phyloP scores from a whole-genome alignment of 2,797 vertebrate genomes.

The Acanthurus leucopareius region DNA sequence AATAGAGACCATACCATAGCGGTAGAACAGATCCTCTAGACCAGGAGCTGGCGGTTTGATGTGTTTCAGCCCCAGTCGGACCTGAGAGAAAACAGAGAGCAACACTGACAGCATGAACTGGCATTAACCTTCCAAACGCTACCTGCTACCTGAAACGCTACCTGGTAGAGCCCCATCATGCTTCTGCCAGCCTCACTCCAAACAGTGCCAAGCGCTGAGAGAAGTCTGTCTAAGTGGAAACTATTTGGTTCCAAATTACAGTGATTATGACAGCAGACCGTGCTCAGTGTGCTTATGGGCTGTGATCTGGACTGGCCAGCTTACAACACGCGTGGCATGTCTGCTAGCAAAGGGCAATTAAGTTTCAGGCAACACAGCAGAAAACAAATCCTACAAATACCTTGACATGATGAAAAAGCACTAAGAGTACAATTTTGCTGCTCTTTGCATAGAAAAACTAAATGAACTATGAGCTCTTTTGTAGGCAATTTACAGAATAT shows the following conservation, averaged over 20 bases:
- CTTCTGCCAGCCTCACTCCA: constrained; percentile 42
- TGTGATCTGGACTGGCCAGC: constrained; percentile 43
- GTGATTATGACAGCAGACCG: constrained; percentile 60
- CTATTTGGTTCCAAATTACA: constrained; percentile 73
- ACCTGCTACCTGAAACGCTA: constrained; percentile 50
- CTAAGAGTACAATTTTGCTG: no score
- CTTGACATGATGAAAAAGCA: constrained; percentile 45
- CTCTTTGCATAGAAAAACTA: constrained; percentile 13
- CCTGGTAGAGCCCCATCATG: constrained; percentile 45
- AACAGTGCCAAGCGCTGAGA: constrained; percentile 47
- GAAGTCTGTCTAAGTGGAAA: constrained; percentile 72
- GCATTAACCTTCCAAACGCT: constrained; percentile 35
- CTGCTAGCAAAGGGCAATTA: constrained; percentile 49
- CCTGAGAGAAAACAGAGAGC: constrained; percentile 75
- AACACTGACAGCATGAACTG: constrained; percentile 43
- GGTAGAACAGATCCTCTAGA: constrained; percentile 87
- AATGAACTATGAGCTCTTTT: constrained; percentile 8
- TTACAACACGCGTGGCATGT: constrained; percentile 48
- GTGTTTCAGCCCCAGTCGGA: constrained; percentile 82
- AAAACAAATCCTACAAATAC: constrained; percentile 51
- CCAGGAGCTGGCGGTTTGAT: constrained; percentile 82
- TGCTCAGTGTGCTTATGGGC: constrained; percentile 43
- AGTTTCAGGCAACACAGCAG: constrained; percentile 38
- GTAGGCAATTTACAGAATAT: not conserved
- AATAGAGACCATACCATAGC: constrained; percentile 72